Base-by-base conservation (phyloP, 2,888 invertebrate species). In the Macaria notata region DNA sequence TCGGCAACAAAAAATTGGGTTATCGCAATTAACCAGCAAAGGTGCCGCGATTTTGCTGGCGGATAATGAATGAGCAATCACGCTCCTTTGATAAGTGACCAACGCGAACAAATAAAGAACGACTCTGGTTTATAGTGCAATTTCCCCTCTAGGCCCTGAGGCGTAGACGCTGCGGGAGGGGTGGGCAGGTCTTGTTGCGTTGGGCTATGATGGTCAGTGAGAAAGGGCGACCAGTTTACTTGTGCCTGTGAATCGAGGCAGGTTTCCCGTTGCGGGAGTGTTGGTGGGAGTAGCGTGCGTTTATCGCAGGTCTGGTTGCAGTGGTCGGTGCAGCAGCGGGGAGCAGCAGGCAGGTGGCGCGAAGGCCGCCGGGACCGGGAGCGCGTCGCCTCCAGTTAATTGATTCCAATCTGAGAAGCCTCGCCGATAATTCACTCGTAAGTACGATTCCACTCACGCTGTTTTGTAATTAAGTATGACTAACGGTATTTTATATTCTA, bases 391-490 rank as follows among this genome's bases (percentile, higher is more conserved):
- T 80, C 75, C 80, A 78, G 79, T 84, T 88, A 88, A 88, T 88
- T 88, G 87, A 88, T 89, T 87, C 83, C 87, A 87, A 88, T 88
- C 88, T 83, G 82, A 79, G 77, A 75, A 80, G 74, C 74, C 79
- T 75, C 69, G 76, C 69, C 78, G 79, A 83, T 86, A 85, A 84
- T 83, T 82, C 78, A 81, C 67, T 62, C 60, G 69, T 72, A 75
- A 76, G 76, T 78, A 80, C 70, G 72, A 72, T 68, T 68, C 67
- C 70, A 73, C 72, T 67, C 65, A 65, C 63, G 63, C 63, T 67
- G 56, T 67, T 47, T 9, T 54, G 47, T 61, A 62, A 62, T 63
- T 63, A 60, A 50, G 58, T 44, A 54, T 47, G 46, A 69, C 68
- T 77, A 80, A 76, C 78, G 76, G 77, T 62, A 59, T 48, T 68